Conservation (phyloP, 2,113 vertebrate genomes). For the Notarius lentiginosus region DNA sequence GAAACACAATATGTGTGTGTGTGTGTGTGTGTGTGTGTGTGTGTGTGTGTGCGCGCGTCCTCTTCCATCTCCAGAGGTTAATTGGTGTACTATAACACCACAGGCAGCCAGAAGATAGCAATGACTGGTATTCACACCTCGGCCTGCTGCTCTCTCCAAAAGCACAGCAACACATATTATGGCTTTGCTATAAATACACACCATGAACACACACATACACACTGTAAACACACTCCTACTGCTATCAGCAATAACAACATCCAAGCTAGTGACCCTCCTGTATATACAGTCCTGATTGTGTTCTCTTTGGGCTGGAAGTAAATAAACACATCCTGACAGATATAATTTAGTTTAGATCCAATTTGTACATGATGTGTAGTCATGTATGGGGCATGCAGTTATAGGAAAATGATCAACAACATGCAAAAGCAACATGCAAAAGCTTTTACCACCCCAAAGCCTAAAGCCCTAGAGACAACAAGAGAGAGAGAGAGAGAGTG, state of each 20-base stretch:
- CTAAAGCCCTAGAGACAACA: too few relatives aligned
- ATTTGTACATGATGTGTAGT: too few relatives aligned
- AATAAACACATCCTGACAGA: neutral
- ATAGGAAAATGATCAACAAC: too few relatives aligned
- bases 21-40: conserved; percentile 46
- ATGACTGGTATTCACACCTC: conserved; percentile 74
- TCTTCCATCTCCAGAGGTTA: conserved; percentile 62
- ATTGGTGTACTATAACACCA: conserved; percentile 71
- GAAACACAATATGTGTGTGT: conserved; percentile 31
- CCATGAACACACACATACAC: neutral
- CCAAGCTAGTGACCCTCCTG: neutral
- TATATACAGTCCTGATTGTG: neutral
- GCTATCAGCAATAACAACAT: neutral
- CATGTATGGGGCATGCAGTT: too few relatives aligned
- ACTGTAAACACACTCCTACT: neutral
- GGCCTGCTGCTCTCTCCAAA: conserved; percentile 54
- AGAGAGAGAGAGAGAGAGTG: too few relatives aligned
- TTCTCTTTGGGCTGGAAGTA: neutral
- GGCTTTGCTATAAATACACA: conserved; percentile 23
- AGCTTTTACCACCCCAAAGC: too few relatives aligned
- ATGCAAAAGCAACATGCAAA: too few relatives aligned
- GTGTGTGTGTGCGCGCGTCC: conserved; percentile 34
- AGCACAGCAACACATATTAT: neutral
- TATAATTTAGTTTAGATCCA: too few relatives aligned
- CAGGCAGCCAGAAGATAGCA: conserved; percentile 66